Evolutionary conservation across 2,797 vertebrate genomes (phyloP), one percentile per base, ranked within the genome.

Genomic region (Rhynchonycteris naso): DNA sequence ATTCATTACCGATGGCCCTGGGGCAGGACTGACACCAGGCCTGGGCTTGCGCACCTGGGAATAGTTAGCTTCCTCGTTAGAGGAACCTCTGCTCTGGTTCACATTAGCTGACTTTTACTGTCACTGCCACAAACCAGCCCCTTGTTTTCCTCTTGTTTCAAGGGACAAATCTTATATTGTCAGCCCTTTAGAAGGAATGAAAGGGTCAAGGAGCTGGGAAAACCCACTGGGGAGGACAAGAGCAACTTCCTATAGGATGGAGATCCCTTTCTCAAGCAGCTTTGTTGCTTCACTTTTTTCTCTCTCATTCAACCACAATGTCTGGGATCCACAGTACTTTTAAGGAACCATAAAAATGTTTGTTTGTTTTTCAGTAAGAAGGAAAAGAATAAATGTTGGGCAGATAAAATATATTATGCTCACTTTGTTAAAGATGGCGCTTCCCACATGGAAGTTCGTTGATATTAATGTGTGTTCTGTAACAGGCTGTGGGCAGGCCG

Each of bases 51-150:
- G 5, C 96, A 89, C 13, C 47, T 28, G 90, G 88, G 95, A 97
- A 97, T 72, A 85, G 90, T 96, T 96, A 72, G 93, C 96, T 92
- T 97, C 78, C 88, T 91, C 72, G 59, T 97, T 95, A 94, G 97
- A 96, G 71, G n/a, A 63, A 56, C 94, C 59, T 76, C 30, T 81
- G 7, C 33, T 88, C 38, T 94, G 90, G 93, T 96, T 95, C 22
- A 9, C 76, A 52, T 91, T 81, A 89, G 43, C 59, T 43, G n/a
- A 84, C 30, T 4, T 88, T 90, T 89, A 35, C 65, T 5, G 56
- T 7, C 56, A 50, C 26, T 9, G 63, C 58, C 80, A n/a, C 65
- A 92, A 50, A 79, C 22, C 33, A 24, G 18, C 93, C 93, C 43
- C 43, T 6, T 47, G 24, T 94, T 96, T 92, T 85, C 4, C 2